Base-by-base conservation (phyloP, 2,113 vertebrate genomes). In the Pollimyrus isidori region DNA sequence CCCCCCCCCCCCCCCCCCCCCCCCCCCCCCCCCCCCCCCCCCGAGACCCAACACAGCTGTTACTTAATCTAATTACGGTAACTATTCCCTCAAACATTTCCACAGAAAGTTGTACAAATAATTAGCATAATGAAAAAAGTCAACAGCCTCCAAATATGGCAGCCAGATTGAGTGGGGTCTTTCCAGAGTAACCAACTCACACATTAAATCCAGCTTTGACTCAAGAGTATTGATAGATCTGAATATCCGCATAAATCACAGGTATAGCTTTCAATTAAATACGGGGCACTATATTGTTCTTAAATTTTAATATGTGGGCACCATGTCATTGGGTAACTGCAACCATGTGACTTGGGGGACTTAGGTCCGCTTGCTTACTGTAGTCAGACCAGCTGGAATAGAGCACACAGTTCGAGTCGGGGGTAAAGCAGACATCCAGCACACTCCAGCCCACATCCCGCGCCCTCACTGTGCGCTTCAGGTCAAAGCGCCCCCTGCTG, bases 341-440 rank as follows among this genome's bases (percentile, higher is more conserved):
- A 26, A 26, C n/a, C 23, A 39, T 58, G 35, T 87, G 26, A n/a
- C 23, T 35, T 21, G 39, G 35, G 52, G 17, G 9, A 46, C 6
- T 23, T 7, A 4, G 13, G 35, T 7, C 3, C 42, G 9, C 4
- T 2, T 11, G 65, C 95, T 96, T 95, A 96, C 96, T 96, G 94
- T 98, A 98, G 94, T 98, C 97, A 89, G 97, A 98, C 97, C 97
- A 98, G 95, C 97, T 98, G 93, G 97, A 98, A 90, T 98, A 98
- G 7, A 98, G 96, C 87, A 98, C 95, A n/a, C 96, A 94, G 4
- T 92, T 93, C 0, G 97, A 92, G 26, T 98, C 97, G 0, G 97
- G 97, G 7, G 96, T 97, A 92, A 98, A 98, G 93, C 97, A 97
- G 76, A 97, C 97, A 10, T 98, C 97, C 91, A 98, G 92, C 53